A percentile compares a stretch with the other conserved stretches of the same genome.
These are phyloP conservation scores for Metacarcinus magister DNA, from an alignment of 2,888 invertebrate genomes.

Conservation along the genomic window DNA sequence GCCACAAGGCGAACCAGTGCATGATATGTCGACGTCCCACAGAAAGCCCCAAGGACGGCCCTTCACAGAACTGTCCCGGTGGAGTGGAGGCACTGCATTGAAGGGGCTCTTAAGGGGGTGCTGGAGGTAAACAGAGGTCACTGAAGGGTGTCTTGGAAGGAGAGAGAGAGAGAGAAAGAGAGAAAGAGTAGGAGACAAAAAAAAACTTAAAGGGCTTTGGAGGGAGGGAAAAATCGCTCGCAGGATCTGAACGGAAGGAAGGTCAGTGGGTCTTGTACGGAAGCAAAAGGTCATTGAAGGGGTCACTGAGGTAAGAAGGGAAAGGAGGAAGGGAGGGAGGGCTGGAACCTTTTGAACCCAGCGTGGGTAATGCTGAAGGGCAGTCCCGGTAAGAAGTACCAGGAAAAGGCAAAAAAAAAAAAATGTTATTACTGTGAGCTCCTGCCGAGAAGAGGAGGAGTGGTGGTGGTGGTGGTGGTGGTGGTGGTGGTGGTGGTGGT, in stretches of 20 bases:
- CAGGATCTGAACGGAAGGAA: not conserved
- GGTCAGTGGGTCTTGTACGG: not conserved
- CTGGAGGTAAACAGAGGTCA: not conserved
- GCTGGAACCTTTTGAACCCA: not conserved
- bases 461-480: conserved; percentile 10
- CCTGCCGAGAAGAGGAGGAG: not conserved
- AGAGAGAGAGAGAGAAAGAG: conserved; percentile 52
- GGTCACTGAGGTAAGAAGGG: not conserved
- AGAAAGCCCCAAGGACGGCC: not conserved
- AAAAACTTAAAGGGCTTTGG: not conserved
- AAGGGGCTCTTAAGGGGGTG: not conserved
- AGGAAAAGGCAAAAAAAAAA: not conserved
- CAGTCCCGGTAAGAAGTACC: not conserved
- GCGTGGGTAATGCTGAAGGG: not conserved
- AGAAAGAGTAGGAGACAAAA: not conserved
- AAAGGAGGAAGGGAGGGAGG: not conserved
- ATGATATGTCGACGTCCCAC: not conserved
- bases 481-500: not conserved
- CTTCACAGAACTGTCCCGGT: not conserved
- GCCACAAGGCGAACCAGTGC: not conserved
- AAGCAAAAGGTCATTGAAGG: conserved; percentile 1
- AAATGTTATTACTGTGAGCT: not conserved
- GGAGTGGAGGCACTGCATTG: not conserved
- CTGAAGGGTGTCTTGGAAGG: conserved; percentile 5
- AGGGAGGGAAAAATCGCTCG: not conserved